Conservation (phyloP, 2,113 vertebrate species). For the Origma solitaria region DNA sequence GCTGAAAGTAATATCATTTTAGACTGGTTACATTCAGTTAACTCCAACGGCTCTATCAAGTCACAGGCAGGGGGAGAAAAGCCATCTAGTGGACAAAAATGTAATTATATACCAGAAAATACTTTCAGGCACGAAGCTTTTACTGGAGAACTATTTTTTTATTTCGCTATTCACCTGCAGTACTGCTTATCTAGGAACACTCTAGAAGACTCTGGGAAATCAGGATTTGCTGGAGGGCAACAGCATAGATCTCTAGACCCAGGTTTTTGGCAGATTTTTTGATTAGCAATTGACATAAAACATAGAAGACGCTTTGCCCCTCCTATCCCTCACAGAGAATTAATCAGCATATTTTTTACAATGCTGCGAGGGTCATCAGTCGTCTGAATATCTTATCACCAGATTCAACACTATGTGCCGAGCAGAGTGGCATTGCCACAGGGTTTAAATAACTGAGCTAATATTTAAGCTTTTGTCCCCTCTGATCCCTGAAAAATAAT, state of each 20-base stretch:
- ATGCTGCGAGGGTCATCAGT: background rate
- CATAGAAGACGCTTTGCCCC: background rate
- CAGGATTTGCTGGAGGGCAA: background rate
- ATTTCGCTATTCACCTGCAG: background rate
- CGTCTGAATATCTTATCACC: background rate
- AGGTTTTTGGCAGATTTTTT: background rate
- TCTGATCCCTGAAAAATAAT: slow-evolving; percentile 38
- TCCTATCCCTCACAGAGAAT: background rate
- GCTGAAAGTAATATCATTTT: background rate
- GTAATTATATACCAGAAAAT: background rate
- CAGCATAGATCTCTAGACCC: background rate
- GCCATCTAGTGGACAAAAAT: slow-evolving; percentile 57
- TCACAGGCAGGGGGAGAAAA: background rate
- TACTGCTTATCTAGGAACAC: background rate
- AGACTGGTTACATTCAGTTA: background rate
- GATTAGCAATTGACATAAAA: background rate
- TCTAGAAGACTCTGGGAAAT: background rate
- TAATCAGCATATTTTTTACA: slow-evolving; percentile 11
- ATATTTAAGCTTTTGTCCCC: slow-evolving; percentile 62
- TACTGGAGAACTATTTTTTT: background rate
- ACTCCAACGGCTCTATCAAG: background rate
- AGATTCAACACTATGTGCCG: background rate
- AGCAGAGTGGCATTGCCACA: slow-evolving; percentile 1
- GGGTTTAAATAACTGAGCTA: slow-evolving; percentile 56
- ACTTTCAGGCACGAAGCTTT: background rate